Percentiles rank a stretch among this genome's conserved stretches.
phyloP scores from a whole-genome alignment of 2,888 invertebrate genomes.

The Eledone cirrhosa region DNA sequence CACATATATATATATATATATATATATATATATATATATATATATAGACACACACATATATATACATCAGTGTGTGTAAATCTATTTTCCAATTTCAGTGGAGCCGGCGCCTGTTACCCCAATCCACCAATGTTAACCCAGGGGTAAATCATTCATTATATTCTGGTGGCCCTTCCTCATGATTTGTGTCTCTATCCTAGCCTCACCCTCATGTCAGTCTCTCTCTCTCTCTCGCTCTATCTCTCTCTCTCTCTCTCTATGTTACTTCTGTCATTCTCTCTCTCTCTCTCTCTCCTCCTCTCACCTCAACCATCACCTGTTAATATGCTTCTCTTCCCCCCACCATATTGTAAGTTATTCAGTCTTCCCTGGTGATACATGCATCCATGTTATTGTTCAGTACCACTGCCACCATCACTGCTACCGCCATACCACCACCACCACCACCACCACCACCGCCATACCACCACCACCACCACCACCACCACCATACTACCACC shows the following conservation, averaged over 20 bases:
- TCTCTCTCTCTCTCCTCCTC: neutral
- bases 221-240: neutral
- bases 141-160: slow-evolving; percentile 17
- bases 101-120: slow-evolving; percentile 21
- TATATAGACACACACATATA: neutral
- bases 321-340: too few relatives aligned
- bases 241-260: neutral
- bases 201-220: neutral
- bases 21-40: too few relatives aligned
- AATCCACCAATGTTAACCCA: slow-evolving; percentile 13
- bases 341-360: too few relatives aligned
- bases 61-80: neutral
- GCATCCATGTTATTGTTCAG: too few relatives aligned
- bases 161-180: slow-evolving; percentile 5
- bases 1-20: too few relatives aligned
- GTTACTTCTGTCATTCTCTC: neutral
- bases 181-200: neutral
- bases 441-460: too few relatives aligned
- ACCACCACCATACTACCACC: too few relatives aligned
- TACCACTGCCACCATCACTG: too few relatives aligned
- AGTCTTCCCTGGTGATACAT: too few relatives aligned
- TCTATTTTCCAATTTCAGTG: slow-evolving; percentile 22
- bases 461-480: too few relatives aligned
- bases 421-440: too few relatives aligned
- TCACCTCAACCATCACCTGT: too few relatives aligned